Conservation (phyloP, 2,888 invertebrate genomes). For the Isoperla grammatica region DNA sequence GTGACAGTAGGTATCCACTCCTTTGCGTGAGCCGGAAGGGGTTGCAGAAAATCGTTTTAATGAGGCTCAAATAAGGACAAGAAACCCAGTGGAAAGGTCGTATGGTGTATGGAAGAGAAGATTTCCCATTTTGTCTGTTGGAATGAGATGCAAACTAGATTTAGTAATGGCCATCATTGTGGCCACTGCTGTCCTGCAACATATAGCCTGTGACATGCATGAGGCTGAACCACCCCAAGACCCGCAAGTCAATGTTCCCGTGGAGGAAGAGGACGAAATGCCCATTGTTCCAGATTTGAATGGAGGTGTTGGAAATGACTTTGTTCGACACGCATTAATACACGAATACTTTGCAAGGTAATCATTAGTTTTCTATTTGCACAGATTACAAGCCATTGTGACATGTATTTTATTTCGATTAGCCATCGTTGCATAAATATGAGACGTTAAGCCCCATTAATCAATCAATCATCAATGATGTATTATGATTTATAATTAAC, state of each 20-base stretch:
- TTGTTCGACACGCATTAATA: slow-evolving; percentile 10
- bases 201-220: not conserved
- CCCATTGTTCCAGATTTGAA: not conserved
- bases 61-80: slow-evolving; percentile 14
- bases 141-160: not conserved
- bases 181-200: slow-evolving; percentile 18
- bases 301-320: not conserved
- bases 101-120: slow-evolving; percentile 17
- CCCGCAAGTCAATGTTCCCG: not conserved
- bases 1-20: slow-evolving; percentile 19
- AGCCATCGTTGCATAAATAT: no score
- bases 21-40: slow-evolving; percentile 2
- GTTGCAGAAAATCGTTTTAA: slow-evolving; percentile 7
- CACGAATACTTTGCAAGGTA: slow-evolving; percentile 7
- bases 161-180: slow-evolving; percentile 7
- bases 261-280: not conserved
- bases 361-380: no score
- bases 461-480: no score
- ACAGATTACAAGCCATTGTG: no score
- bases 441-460: no score
- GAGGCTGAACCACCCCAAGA: slow-evolving; percentile 2
- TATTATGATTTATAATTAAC: no score
- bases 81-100: slow-evolving; percentile 11
- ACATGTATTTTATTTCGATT: no score
- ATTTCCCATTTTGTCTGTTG: slow-evolving; percentile 10